Evolutionary conservation across 1,140 invertebrate species (phyloP), one percentile per base, ranked within the genome.

Genomic region (Laupala kohalensis): DNA sequence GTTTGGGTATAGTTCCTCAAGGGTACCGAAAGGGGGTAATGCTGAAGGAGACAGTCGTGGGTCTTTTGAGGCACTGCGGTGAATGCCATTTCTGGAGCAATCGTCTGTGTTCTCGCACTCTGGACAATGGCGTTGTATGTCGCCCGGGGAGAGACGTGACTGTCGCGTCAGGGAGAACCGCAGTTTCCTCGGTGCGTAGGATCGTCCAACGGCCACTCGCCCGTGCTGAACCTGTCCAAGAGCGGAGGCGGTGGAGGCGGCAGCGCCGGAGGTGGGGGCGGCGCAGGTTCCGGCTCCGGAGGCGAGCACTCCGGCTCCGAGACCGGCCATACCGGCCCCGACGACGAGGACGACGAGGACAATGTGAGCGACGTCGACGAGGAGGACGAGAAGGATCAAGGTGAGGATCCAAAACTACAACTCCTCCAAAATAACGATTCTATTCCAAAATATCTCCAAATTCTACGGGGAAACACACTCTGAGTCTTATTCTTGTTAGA

Each of bases 161-260:
- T 53, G 9, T 9, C 37, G 9, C 37, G 37, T 9, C 37, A 19
- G 37, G 9, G 15, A 69, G 26, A 27, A 26, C 6, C 13, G 25
- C 69, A 71, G 62, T 72, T 68, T 74, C 74, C 75, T 77, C 71
- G 75, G 73, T 79, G 76, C 77, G 19, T 78, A 93, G 92, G 91
- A 74, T 93, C 92, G 64, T 90, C 92, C 65, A 92, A 90, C 77
- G 91, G 91, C 27, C 92, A 93, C 81, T 95, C 92, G 87, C 93
- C 93, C 64, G 92, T 95, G 62, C 80, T 95, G 73, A 95, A 95
- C 80, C 82, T 95, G 24, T 95, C 92, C 5, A 95, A 95, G 82
- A 92, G 90, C 29, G 91, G 91, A 68, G 87, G 82, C 78, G 63
- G 74, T n/a, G 74, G 75, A 66, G 71, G 86, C 70, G 86, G 83